Conservation (phyloP, 2,888 invertebrate genomes). For the Ferdinandea cuprea region DNA sequence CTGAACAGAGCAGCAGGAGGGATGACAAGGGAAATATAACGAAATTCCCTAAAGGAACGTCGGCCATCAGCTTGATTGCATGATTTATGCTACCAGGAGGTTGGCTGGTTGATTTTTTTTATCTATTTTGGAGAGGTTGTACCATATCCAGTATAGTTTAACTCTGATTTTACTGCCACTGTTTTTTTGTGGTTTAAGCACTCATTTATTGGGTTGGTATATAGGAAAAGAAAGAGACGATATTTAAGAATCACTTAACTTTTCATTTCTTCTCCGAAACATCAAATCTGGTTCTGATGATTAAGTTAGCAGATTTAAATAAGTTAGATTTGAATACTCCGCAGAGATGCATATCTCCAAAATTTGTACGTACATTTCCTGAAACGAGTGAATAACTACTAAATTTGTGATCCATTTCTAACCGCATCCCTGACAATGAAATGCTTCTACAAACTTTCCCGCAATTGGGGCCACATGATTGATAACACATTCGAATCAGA, state of each 20-base stretch:
- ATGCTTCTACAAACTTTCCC: slow-evolving; percentile 21
- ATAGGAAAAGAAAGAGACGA: neutral
- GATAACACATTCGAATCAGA: no score
- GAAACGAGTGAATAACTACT: no score
- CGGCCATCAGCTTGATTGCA: slow-evolving; percentile 57
- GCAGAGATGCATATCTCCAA: no score
- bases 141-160: slow-evolving; percentile 21
- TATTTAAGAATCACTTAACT: neutral
- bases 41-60: slow-evolving; percentile 10
- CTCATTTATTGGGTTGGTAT: neutral
- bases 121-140: neutral
- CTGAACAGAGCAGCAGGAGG: slow-evolving; percentile 22
- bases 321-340: no score
- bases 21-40: slow-evolving; percentile 11
- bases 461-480: no score
- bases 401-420: no score
- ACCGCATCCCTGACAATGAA: no score
- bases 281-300: no score
- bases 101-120: slow-evolving; percentile 18
- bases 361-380: no score
- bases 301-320: no score
- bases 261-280: no score
- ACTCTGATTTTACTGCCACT: slow-evolving; percentile 20
- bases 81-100: slow-evolving; percentile 55
- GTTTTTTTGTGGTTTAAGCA: no score